These are phyloP conservation scores for Cercopithecus mona DNA, from an alignment of 2,113 vertebrate genomes.

Conservation along the genomic window DNA sequence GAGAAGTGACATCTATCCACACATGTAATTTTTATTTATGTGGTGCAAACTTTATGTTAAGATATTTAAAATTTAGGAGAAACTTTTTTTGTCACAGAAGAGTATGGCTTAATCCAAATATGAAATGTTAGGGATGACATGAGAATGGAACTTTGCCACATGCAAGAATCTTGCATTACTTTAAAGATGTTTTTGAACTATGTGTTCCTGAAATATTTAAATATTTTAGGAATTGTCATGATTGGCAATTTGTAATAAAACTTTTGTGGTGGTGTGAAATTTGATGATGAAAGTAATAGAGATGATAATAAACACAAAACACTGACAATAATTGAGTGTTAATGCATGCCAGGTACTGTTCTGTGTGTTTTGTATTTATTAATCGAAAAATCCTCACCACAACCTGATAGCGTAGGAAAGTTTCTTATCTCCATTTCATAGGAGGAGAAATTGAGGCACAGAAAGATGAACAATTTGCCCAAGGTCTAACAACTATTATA, in stretches of 20 bases:
- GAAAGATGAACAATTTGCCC: background rate
- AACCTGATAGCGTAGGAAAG: background rate
- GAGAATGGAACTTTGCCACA: background rate
- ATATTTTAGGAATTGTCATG: background rate
- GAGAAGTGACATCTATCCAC: background rate
- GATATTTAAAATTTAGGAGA: background rate
- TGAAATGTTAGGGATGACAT: background rate
- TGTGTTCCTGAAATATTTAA: background rate
- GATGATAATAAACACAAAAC: background rate
- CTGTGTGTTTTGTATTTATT: background rate
- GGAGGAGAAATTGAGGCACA: background rate
- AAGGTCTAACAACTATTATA: background rate
- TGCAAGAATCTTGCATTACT: background rate
- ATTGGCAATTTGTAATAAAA: background rate
- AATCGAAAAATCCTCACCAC: background rate
- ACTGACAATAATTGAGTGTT: background rate
- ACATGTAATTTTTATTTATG: conserved; percentile 45
- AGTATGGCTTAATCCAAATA: background rate
- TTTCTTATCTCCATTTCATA: background rate
- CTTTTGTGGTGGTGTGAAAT: background rate
- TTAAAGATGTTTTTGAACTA: background rate
- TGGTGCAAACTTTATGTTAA: background rate
- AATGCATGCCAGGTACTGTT: background rate
- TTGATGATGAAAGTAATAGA: background rate
- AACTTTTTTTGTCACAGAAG: conserved; percentile 7